Evolutionary conservation across 1,140 invertebrate species (phyloP).

Genomic region (Drosophila sechellia): DNA sequence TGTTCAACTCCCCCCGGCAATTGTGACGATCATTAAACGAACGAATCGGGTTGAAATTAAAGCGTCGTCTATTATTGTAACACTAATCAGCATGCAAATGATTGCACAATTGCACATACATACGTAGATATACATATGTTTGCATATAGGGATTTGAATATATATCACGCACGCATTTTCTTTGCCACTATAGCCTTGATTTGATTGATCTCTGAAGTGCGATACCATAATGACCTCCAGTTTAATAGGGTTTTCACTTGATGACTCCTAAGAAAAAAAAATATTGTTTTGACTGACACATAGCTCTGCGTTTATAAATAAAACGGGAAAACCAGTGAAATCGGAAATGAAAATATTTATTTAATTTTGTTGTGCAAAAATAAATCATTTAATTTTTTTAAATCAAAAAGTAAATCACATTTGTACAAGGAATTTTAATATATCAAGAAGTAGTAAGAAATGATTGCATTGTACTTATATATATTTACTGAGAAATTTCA

Average conservation of each 20-base stretch:
- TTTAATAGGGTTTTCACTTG: neutral
- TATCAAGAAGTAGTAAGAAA: too few relatives aligned
- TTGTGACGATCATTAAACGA: constrained; percentile 13
- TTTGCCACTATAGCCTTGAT: neutral
- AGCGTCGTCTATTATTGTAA: constrained; percentile 31
- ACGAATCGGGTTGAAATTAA: constrained; percentile 4
- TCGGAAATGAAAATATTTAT: too few relatives aligned
- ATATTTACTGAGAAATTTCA: neutral
- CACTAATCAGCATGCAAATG: constrained; percentile 17
- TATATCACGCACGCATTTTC: constrained; percentile 20
- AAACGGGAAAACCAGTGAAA: neutral
- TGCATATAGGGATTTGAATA: neutral
- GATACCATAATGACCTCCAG: neutral
- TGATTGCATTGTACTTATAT: too few relatives aligned
- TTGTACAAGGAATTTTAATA: too few relatives aligned
- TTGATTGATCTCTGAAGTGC: constrained; percentile 1
- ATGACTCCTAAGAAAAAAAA: neutral
- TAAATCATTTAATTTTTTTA: too few relatives aligned
- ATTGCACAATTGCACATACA: neutral
- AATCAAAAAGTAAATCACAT: too few relatives aligned
- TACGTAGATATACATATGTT: neutral
- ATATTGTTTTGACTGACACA: neutral
- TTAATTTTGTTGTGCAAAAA: too few relatives aligned
- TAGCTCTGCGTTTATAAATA: neutral
- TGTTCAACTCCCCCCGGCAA: constrained; percentile 16